Base-by-base conservation (phyloP, 2,888 invertebrate species). In the Orthonychiurus folsomi region DNA sequence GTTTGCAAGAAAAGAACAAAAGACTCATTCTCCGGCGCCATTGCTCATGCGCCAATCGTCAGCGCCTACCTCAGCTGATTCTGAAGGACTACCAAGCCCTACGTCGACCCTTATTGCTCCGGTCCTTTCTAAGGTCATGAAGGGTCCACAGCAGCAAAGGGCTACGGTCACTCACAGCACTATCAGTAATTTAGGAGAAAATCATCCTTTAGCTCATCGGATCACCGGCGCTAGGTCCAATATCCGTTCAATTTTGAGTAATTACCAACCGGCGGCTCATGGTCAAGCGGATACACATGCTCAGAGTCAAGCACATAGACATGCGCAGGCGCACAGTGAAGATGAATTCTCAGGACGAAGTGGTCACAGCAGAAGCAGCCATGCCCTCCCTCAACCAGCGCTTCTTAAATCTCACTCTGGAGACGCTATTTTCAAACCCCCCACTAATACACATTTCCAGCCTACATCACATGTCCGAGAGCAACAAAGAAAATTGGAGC, bases 71-170 rank as follows among this genome's bases (percentile, higher is more conserved):
- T 58, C 56, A 23, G 3, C 26, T 23, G 21, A n/a, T 50, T 15
- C 15, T n/a, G 15, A 48, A n/a, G 21, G 20, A 23, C 9, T 20
- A 20, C 52, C 52, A 12, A 23, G 52, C 52, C 20, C 21, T 5
- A 20, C 52, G 5, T 20, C 24, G 3, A 59, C 59, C 12, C 48
- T 59, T 9, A 37, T 67, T 5, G 63, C 69, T 12, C 72, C 74
- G 9, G 84, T 86, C 65, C 84, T 85, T 65, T 81, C 81, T 57
- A 84, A 83, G 74, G 87, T 88, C n/a, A 88, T 88, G 87, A 80
- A 82, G 58, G 87, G 85, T 0, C 87, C 88, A 0, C 83, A 86
- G 64, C 81, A 84, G 63, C 88, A 88, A 74, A 83, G 85, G 68
- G 88, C 88, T 47, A 84, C 86, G 20, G 83, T 85, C 21, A 80